A percentile compares a stretch with the other conserved stretches of the same genome.
Conservation (phyloP, 2,888 invertebrate species). For the Agriopis marginaria region DNA sequence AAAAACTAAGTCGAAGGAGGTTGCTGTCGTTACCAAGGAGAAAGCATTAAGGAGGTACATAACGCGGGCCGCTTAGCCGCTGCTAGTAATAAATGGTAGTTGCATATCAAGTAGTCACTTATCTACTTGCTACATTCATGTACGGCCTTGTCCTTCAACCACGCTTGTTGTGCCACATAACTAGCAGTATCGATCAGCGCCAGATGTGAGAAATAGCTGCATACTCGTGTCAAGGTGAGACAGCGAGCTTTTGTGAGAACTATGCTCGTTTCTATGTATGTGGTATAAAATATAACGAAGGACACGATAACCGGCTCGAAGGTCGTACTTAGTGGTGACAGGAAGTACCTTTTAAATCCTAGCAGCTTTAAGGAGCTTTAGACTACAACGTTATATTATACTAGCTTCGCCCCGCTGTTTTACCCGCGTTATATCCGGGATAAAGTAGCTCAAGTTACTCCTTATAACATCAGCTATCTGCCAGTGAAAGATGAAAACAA, state of each 20-base stretch:
- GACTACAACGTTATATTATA: too few species aligned
- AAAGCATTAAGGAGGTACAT: too few species aligned
- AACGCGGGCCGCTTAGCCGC: too few species aligned
- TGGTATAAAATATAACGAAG: constrained; percentile 24
- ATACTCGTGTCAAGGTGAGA: constrained; percentile 39
- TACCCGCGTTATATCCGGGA: too few species aligned
- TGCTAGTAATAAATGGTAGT: not conserved
- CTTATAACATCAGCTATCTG: too few species aligned
- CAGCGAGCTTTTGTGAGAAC: constrained; percentile 4
- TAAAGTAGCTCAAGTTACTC: too few species aligned
- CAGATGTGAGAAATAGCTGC: constrained; percentile 31
- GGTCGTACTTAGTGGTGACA: constrained; percentile 25
- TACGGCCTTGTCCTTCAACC: constrained; percentile 15
- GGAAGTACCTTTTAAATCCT: constrained; percentile 8
- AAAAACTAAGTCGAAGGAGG: too few species aligned
- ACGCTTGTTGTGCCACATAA: not conserved
- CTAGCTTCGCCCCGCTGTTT: too few species aligned
- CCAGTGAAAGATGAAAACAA: too few species aligned
- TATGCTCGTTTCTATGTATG: not conserved
- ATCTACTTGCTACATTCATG: not conserved
- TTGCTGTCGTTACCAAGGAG: too few species aligned
- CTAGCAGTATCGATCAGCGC: constrained; percentile 19
- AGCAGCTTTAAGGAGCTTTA: too few species aligned
- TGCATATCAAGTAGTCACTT: not conserved
- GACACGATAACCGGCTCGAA: constrained; percentile 29